phyloP scores from a whole-genome alignment of 2,888 invertebrate genomes.

The Ethmia dodecea region DNA sequence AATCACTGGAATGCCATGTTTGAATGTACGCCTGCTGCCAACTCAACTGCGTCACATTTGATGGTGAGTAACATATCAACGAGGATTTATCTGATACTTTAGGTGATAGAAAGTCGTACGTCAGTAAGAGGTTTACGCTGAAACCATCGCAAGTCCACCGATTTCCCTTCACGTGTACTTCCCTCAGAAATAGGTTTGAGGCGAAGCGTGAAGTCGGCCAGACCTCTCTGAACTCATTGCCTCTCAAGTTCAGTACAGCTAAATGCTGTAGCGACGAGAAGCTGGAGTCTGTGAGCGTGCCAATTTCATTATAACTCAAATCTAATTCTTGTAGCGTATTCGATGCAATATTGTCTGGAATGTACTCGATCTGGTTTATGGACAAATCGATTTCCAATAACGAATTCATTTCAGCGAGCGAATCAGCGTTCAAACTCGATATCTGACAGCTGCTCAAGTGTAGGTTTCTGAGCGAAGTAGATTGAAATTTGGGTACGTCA shows the following conservation, averaged over 20 bases:
- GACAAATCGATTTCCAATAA: constrained; percentile 80
- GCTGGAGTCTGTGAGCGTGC: constrained; percentile 76
- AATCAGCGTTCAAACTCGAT: constrained; percentile 60
- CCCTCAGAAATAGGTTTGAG: constrained; percentile 76
- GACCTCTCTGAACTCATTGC: constrained; percentile 82
- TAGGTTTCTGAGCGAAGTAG: constrained; percentile 74
- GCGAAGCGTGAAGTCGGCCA: constrained; percentile 79
- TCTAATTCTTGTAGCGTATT: constrained; percentile 79
- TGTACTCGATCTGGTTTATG: constrained; percentile 79
- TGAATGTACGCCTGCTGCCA: constrained; percentile 83
- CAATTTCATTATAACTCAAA: constrained; percentile 78
- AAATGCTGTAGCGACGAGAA: constrained; percentile 80
- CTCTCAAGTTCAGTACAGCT: constrained; percentile 81
- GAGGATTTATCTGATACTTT: constrained; percentile 60
- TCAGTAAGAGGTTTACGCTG: constrained; percentile 72
- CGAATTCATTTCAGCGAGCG: constrained; percentile 74
- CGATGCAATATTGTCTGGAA: constrained; percentile 79
- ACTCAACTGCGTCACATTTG: constrained; percentile 78
- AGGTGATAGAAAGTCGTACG: constrained; percentile 78
- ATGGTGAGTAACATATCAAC: constrained; percentile 82
- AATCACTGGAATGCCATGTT: constrained; percentile 76
- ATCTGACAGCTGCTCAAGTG: constrained; percentile 82
- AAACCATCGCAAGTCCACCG: constrained; percentile 87
- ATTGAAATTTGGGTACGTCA: constrained; percentile 74
- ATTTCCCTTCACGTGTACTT: constrained; percentile 82